Base-by-base conservation (phyloP, 2,797 vertebrate genomes). In the Siniperca undulata region DNA sequence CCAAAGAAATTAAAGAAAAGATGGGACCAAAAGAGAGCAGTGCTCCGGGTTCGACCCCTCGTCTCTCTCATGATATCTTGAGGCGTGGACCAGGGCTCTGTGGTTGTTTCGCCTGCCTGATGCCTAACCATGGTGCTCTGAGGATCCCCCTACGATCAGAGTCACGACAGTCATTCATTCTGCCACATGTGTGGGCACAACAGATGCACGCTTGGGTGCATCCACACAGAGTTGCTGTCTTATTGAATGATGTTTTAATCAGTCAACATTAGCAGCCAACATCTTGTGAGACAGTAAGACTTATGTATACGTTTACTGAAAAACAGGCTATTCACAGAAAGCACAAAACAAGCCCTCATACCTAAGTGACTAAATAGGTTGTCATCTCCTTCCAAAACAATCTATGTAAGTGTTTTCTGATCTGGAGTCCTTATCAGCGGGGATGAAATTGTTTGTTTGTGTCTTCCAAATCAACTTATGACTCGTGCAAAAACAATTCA, bases 1-100 rank as follows among this genome's bases (percentile, higher is more conserved):
- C 89, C 72, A 73, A 83, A 88, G 76, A 92, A 91, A 88, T 81
- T 42, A 92, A 86, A 89, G 88, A 74, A 87, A 90, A 78, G 88
- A 91, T 82, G 79, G 83, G 81, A 81, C 75, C 38, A 71, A 83
- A 72, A 81, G 79, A 86, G 77, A 74, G 64, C 53, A 44, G 65
- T 56, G 74, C 65, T 80, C 88, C 0, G 34, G 53, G 64, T 79
- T 82, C 70, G 62, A 92, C 82, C 91, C 80, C 78, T 84, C 34
- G 70, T 76, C 55, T 61, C 88, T 93, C 78, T 91, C 92, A 91
- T 74, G 79, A 92, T 93, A 92, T 90, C 74, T 80, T 36, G 24
- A 85, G 82, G 73, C 61, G 36, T 87, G 89, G 84, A 89, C 61
- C 53, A 12, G n/a, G 75, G 61, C 78, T 86, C 76, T 55, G 88